These are phyloP conservation scores for Tenthredo distinguenda DNA, from an alignment of 2,888 invertebrate species.

Conservation along the genomic window DNA sequence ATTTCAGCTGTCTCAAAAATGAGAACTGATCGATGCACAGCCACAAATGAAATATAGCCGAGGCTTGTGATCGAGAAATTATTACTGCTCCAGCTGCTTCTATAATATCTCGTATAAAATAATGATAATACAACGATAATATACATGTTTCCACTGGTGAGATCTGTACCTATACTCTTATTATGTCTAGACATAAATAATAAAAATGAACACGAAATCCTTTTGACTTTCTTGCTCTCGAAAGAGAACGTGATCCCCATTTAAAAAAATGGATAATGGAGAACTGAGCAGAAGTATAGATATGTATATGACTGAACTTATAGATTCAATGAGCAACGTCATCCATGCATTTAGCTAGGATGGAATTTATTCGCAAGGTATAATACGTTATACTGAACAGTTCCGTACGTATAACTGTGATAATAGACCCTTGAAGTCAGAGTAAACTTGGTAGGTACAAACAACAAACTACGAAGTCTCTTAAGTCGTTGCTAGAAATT, in stretches of 20 bases:
- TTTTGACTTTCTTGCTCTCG: conserved; percentile 29
- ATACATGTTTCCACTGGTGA: not conserved
- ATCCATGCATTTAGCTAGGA: not conserved
- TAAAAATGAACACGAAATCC: not conserved
- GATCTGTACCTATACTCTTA: conserved; percentile 4
- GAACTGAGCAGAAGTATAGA: not conserved
- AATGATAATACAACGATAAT: not conserved
- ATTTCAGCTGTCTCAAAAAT: not conserved
- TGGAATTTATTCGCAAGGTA: not conserved
- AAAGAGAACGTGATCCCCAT: conserved; percentile 23
- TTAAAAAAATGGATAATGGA: not conserved
- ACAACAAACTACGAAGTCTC: not conserved
- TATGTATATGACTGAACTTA: not conserved
- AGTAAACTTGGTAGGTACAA: not conserved
- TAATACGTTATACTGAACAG: not conserved
- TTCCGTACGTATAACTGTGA: not conserved
- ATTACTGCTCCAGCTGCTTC: not conserved
- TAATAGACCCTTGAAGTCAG: not conserved
- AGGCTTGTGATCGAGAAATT: not conserved
- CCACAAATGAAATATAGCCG: not conserved
- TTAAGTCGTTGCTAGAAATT: conserved; percentile 19
- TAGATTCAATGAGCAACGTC: not conserved
- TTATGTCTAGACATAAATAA: conserved; percentile 8
- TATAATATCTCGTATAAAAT: not conserved
- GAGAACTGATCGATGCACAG: not conserved